Conservation (phyloP, 2,113 vertebrate species). For the Gallinago media region DNA sequence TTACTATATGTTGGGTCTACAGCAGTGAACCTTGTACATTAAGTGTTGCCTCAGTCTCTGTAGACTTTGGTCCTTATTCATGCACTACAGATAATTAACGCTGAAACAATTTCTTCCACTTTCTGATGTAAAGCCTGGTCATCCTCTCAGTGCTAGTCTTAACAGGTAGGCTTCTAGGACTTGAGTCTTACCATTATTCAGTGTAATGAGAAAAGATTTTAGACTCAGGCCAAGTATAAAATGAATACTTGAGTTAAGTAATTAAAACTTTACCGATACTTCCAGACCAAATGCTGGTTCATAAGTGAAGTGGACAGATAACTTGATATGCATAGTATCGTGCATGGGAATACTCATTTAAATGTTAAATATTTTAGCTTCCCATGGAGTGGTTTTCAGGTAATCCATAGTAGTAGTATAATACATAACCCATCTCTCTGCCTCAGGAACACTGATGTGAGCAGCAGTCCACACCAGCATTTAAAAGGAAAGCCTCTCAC, state of each 20-base stretch:
- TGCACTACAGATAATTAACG: neutral
- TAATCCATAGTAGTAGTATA: neutral
- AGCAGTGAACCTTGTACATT: neutral
- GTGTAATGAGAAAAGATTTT: neutral
- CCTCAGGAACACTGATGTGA: neutral
- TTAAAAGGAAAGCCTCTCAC: neutral
- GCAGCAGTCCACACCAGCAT: neutral
- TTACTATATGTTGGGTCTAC: neutral
- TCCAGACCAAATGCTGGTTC: neutral
- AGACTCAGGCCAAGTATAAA: neutral
- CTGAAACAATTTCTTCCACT: neutral
- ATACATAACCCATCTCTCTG: neutral
- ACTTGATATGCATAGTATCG: neutral
- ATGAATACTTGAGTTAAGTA: neutral
- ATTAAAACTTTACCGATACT: neutral
- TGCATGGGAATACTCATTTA: slow-evolving; percentile 53
- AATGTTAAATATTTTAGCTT: slow-evolving; percentile 61
- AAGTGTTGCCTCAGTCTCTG: neutral
- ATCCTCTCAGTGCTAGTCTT: neutral
- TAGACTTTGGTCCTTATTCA: neutral
- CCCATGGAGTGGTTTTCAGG: slow-evolving; percentile 30
- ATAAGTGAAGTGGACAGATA: neutral
- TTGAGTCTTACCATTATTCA: neutral
- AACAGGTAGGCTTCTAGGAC: neutral
- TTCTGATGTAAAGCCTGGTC: neutral